phyloP scores from a whole-genome alignment of 1,140 invertebrate genomes.

The Ectropis grisescens region DNA sequence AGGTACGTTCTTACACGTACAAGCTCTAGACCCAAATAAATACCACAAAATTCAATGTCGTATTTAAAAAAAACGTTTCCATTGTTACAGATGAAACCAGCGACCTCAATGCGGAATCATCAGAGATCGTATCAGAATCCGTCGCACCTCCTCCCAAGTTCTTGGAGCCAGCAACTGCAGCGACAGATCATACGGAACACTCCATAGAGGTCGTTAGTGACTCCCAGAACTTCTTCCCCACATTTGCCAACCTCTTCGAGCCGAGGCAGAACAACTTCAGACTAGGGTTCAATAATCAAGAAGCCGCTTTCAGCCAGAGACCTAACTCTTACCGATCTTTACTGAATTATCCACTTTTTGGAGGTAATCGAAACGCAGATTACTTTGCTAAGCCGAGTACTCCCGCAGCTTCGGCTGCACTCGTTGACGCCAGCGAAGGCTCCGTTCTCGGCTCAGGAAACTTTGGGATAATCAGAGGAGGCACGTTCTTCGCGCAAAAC shows the following conservation, averaged over 20 bases:
- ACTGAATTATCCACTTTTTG: constrained; percentile 61
- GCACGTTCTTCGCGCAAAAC: constrained; percentile 82
- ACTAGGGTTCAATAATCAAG: constrained; percentile 52
- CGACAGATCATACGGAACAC: constrained; percentile 42
- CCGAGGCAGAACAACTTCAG: constrained; percentile 52
- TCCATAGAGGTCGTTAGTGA: constrained; percentile 58
- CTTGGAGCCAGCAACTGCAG: constrained; percentile 17
- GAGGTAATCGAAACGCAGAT: constrained; percentile 47
- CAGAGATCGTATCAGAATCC: constrained; percentile 55
- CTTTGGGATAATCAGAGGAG: constrained; percentile 88
- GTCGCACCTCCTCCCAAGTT: constrained; percentile 35
- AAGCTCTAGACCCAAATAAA: too few species aligned
- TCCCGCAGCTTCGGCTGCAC: constrained; percentile 41
- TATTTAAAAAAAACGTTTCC: background rate
- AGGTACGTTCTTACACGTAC: too few species aligned
- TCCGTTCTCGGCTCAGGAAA: constrained; percentile 86
- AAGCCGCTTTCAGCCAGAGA: constrained; percentile 64
- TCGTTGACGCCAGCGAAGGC: constrained; percentile 41
- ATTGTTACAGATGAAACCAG: constrained; percentile 48
- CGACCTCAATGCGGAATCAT: constrained; percentile 54
- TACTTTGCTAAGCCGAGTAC: constrained; percentile 45
- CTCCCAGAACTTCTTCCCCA: constrained; percentile 62
- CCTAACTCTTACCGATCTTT: constrained; percentile 61
- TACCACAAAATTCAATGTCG: too few species aligned
- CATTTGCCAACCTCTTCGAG: constrained; percentile 64